Evolutionary conservation across 2,797 vertebrate species (phyloP).

Genomic region (Vultur gryphus): DNA sequence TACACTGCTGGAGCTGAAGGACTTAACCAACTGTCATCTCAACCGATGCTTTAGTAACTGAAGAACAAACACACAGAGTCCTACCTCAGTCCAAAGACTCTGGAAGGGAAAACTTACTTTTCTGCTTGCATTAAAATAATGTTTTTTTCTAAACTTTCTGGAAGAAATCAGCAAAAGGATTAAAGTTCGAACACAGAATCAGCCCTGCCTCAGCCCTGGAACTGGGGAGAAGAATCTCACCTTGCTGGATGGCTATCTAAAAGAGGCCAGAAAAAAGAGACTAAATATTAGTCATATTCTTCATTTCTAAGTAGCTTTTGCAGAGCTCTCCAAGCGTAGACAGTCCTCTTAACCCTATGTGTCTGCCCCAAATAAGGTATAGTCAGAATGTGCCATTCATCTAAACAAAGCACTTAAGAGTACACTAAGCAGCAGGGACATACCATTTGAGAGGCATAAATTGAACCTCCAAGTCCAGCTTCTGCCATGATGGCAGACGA

Average conservation of each 20-base stretch:
- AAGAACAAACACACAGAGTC: background rate
- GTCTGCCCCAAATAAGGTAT: background rate
- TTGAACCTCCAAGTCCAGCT: background rate
- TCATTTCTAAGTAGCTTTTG: background rate
- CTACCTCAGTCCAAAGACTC: background rate
- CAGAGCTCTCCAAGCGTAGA: background rate
- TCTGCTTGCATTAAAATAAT: background rate
- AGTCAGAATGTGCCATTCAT: background rate
- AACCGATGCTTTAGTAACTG: background rate
- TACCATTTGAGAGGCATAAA: background rate
- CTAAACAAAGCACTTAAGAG: background rate
- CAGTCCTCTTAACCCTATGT: background rate
- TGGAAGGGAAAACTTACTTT: background rate
- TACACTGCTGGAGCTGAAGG: background rate
- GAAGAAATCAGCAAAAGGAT: background rate
- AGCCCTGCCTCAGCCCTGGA: background rate
- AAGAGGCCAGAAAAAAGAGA: background rate
- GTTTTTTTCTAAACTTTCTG: background rate
- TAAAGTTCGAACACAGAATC: background rate
- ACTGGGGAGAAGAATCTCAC: background rate
- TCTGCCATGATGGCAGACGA: background rate
- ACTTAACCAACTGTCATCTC: background rate
- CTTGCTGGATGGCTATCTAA: background rate
- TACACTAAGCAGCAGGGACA: background rate
- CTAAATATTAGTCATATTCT: background rate